These are phyloP conservation scores for Melangyna quadrimaculata DNA, from an alignment of 2,888 invertebrate genomes.

Conservation along the genomic window DNA sequence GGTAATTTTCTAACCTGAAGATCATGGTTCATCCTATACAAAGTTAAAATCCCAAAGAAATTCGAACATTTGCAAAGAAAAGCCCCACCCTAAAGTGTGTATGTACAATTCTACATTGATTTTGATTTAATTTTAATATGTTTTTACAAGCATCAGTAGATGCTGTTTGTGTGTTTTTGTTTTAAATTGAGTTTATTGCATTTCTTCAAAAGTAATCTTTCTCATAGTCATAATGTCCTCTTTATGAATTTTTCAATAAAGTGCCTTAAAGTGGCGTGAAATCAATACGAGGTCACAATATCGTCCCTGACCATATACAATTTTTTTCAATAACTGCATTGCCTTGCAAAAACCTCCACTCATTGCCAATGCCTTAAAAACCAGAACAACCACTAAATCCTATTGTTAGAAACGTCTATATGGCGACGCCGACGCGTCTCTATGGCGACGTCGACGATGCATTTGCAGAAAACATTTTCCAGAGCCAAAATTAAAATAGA, in stretches of 20 bases:
- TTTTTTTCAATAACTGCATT: conserved; percentile 1
- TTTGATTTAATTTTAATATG: too few relatives aligned
- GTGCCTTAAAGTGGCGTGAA: not conserved
- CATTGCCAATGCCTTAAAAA: not conserved
- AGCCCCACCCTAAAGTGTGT: too few relatives aligned
- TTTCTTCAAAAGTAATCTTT: not conserved
- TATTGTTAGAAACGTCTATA: conserved; percentile 7
- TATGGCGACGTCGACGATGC: conserved; percentile 20
- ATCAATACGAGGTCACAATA: conserved; percentile 6
- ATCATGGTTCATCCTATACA: too few relatives aligned
- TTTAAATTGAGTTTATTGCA: too few relatives aligned
- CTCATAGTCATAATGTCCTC: not conserved
- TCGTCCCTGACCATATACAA: conserved; percentile 38
- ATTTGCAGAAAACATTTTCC: not conserved
- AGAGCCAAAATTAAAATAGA: not conserved
- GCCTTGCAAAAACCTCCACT: not conserved
- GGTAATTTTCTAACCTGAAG: too few relatives aligned
- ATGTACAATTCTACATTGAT: too few relatives aligned
- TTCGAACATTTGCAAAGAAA: too few relatives aligned
- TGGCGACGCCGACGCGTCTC: conserved; percentile 44
- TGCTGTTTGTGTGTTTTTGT: too few relatives aligned
- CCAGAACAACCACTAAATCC: not conserved
- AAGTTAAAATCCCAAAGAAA: too few relatives aligned
- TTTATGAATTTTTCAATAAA: not conserved
- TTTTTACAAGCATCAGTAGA: too few relatives aligned